These are phyloP conservation scores for Ennomos fuscantarius DNA, from an alignment of 2,888 invertebrate species.

Conservation along the genomic window DNA sequence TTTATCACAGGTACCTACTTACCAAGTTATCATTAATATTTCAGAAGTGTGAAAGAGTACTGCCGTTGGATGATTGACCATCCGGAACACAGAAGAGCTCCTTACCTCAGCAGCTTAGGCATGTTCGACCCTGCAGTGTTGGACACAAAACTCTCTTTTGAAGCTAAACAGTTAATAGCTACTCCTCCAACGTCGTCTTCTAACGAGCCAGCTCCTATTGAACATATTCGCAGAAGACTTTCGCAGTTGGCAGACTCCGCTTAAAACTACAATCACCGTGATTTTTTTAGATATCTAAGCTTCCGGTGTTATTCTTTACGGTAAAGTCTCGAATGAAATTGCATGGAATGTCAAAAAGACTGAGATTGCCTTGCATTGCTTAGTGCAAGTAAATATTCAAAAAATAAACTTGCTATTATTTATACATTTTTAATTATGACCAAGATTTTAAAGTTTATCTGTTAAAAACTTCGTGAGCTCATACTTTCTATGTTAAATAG, in stretches of 20 bases:
- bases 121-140: constrained; percentile 77
- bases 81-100: constrained; percentile 81
- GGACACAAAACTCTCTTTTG: constrained; percentile 66
- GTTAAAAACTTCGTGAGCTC: no score
- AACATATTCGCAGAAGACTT: constrained; percentile 63
- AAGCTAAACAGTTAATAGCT: constrained; percentile 49
- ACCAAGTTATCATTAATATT: constrained; percentile 13
- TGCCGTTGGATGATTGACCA: constrained; percentile 84
- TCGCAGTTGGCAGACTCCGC: constrained; percentile 63
- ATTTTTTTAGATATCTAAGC: background rate
- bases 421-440: no score
- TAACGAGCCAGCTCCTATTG: constrained; percentile 60
- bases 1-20: background rate
- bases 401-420: no score
- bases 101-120: constrained; percentile 81
- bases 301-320: no score
- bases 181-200: constrained; percentile 37
- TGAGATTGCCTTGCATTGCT: no score
- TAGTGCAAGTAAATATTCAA: background rate
- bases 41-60: constrained; percentile 85
- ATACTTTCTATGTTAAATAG: no score
- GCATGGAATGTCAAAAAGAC: no score
- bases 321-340: no score
- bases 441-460: no score
- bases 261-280: background rate